Conservation (phyloP, 2,797 vertebrate species). For the Cetoscarus ocellatus region DNA sequence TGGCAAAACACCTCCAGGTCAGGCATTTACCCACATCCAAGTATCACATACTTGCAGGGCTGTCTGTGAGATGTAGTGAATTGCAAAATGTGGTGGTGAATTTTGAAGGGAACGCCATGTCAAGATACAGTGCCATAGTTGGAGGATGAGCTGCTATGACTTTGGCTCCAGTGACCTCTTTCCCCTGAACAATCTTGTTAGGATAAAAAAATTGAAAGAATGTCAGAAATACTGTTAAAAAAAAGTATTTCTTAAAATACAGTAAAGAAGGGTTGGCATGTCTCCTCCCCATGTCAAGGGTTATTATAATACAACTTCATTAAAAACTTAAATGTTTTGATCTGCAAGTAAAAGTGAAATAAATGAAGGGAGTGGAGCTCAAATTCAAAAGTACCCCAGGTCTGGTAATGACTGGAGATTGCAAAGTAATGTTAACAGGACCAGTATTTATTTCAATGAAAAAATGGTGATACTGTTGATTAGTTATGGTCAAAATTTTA, state of each 20-base stretch:
- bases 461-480: no score
- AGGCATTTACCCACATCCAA: constrained; percentile 9
- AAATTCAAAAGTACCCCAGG: no score
- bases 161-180: constrained; percentile 19
- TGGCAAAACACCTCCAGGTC: constrained; percentile 15
- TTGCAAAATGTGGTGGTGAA: constrained; percentile 30
- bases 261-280: neutral
- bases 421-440: no score
- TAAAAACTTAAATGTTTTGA: no score
- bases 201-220: neutral
- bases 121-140: constrained; percentile 37
- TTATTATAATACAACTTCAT: no score
- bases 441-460: no score
- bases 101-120: constrained; percentile 30
- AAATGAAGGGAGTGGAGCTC: no score
- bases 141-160: constrained; percentile 20
- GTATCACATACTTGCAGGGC: constrained; percentile 18
- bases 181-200: neutral
- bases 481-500: no score
- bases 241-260: neutral
- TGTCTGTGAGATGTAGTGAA: constrained; percentile 29
- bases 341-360: no score
- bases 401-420: no score
- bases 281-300: no score
- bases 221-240: neutral